Evolutionary conservation across 2,797 vertebrate genomes (phyloP), one percentile per base, ranked within the genome.

Genomic region (Paratrypauchen microcephalus): DNA sequence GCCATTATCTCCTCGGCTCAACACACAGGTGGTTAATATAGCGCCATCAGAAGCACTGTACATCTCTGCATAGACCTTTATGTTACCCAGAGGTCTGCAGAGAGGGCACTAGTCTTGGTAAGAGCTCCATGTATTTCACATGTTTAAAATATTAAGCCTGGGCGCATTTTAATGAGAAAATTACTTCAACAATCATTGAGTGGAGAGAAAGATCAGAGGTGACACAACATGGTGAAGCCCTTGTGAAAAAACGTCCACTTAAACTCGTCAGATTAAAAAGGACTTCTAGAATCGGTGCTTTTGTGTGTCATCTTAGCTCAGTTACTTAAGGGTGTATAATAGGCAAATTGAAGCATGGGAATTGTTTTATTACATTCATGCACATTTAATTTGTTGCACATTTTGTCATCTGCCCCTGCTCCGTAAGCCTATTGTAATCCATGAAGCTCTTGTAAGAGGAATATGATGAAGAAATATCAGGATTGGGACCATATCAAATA

Each of bases 241-340:
- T 79, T 80, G 57, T 70, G 60, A 71, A 68, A 83, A 72, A 68
- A 76, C 74, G 57, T 84, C 77, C 75, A 77, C 83, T 84, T 69
- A 79, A 65, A 54, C 72, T 52, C 9, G 41, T 75, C 63, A 75
- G 77, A 86, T 85, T 74, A 79, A 73, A 70, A 75, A 9, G 19
- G 50, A n/a, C 70, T 12, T n/a, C 18, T 36, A 60, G 12, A 56
- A 1, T 28, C 24, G 28, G 16, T 26, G 23, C 56, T 15, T 58
- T 58, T 58, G 56, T 6, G 19, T 18, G 48, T 54, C n/a, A 23
- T 9, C 11, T 54, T 50, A 50, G 19, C 16, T 7, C 6, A 6
- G 13, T 45, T 19, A 52, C 4, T 24, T 55, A 55, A 55, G 52
- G 9, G 21, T 54, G 9, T 54, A 23, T 23, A 55, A 23, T 9